Base-by-base conservation (phyloP, 2,113 vertebrate genomes). In the Chlamydotis undulata region DNA sequence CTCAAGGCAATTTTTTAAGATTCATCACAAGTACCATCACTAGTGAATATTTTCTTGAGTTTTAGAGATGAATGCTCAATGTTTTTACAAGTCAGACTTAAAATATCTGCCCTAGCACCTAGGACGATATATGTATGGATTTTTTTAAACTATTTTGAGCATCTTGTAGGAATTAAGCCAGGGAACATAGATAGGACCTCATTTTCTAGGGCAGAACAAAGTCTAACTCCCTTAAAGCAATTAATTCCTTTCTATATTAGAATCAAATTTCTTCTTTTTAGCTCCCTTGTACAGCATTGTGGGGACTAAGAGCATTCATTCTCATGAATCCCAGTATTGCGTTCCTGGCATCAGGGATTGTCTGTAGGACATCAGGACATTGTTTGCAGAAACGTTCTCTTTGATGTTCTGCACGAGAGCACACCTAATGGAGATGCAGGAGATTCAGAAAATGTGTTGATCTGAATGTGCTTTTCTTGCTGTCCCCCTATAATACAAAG, bases 371-470 rank as follows among this genome's bases (percentile, higher is more conserved):
- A 53, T 49, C 19, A 70, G 56, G 56, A 15, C 10, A 2, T 10
- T 26, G 43, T 70, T 84, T 50, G 43, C 53, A 88, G 67, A 64
- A 35, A 4, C 19, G 6, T 55, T 81, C 13, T 35, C 19, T n/a
- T 50, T 68, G 73, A 4, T 80, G 50, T 69, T 86, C 56, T 79
- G 45, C 33, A 4, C 33, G 35, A 65, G 33, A 31, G 10, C 59
- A 16, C 0, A 0, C 33, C 57, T 83, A 14, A 19, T 29, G 33
- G 59, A 65, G 3, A 4, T 57, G 68, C 29, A 56, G 43, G 71
- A 89, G 19, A 22, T 28, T 33, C 28, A n/a, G 63, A 41, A 71
- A 56, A 56, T 35, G 22, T 29, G 5, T 47, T 67, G 31, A 12
- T 74, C 68, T 43, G 29, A 37, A n/a, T 19, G 10, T 60, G 19